Evolutionary conservation across 2,888 invertebrate genomes (phyloP), one percentile per base, ranked within the genome.

Genomic region (Drosophila lacicola): DNA sequence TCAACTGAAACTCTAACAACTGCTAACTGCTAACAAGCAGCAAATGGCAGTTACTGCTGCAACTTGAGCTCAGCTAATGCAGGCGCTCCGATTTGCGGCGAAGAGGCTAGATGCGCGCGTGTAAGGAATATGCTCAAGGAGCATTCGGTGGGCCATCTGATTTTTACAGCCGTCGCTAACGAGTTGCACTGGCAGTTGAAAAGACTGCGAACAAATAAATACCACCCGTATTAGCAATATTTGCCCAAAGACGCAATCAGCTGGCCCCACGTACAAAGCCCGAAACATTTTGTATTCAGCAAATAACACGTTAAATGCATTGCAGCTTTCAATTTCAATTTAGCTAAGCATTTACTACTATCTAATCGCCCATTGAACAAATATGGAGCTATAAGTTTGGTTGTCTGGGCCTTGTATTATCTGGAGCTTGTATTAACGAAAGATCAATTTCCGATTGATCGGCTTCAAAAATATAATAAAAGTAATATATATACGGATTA

Each of bases 141-240:
- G 49, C 21, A 36, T 45, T 39, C 54, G 57, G 45, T 58, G 39
- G 69, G 72, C 76, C 66, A 82, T 83, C 84, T 87, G 83, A 83
- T 82, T 87, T 83, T 84, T 82, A 84, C 76, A 82, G 84, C 72
- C 70, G 57, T 54, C 53, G 54, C 76, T 84, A 83, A 87, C 85
- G 83, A 83, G 83, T 76, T 87, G 72, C 82, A 76, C 64, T 72
- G 82, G 78, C 85, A 87, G 69, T 61, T 46, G 42, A 49, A 62
- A 44, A 25, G 37, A 42, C 46, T 17, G 29, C 46, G 33, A 63
- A 63, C 70, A 81, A 75, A 81, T 78, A 83, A 87, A 81, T 69
- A 76, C 88, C 84, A 74, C 74, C 76, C 74, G 83, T 68, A 78
- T 74, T 79, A 66, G 71, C 73, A 37, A 54, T 47, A 58, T 78